Evolutionary conservation across 2,888 invertebrate species (phyloP).

Genomic region (Dinocampus coccinellae): DNA sequence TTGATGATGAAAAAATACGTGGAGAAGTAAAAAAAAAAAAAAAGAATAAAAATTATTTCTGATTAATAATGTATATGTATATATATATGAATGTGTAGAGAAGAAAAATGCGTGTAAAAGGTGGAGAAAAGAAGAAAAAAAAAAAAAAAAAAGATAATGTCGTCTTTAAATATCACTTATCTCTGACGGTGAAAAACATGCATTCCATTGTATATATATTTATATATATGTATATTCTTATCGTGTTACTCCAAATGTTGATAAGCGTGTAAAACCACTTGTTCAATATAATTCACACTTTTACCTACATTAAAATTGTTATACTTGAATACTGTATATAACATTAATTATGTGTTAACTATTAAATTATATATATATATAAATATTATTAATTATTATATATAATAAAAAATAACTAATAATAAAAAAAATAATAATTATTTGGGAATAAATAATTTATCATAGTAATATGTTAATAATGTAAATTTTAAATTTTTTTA

Average conservation of each 20-base stretch:
- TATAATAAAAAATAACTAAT: too few species aligned
- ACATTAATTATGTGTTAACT: too few species aligned
- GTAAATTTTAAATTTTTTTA: too few species aligned
- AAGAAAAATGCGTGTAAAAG: not conserved
- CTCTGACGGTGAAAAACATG: slow-evolving; percentile 7
- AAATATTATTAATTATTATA: too few species aligned
- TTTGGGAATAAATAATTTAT: too few species aligned
- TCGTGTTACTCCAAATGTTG: slow-evolving; percentile 18
- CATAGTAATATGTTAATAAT: too few species aligned
- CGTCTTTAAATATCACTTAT: slow-evolving; percentile 13
- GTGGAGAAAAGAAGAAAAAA: not conserved
- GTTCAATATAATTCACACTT: slow-evolving; percentile 4
- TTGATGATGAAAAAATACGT: not conserved
- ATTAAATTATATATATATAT: too few species aligned
- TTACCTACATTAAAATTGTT: too few species aligned
- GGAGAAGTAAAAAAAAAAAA: not conserved
- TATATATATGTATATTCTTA: slow-evolving; percentile 21
- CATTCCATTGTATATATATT: not conserved
- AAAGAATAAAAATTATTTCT: too few species aligned
- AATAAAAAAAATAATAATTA: too few species aligned
- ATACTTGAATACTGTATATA: too few species aligned
- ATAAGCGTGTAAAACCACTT: slow-evolving; percentile 17
- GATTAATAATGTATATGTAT: not conserved
- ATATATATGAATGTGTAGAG: not conserved
- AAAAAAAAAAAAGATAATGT: not conserved